A percentile compares a stretch with the other conserved stretches of the same genome.
These are phyloP conservation scores for Keiferia lycopersicella DNA, from an alignment of 2,888 invertebrate genomes.

Conservation along the genomic window DNA sequence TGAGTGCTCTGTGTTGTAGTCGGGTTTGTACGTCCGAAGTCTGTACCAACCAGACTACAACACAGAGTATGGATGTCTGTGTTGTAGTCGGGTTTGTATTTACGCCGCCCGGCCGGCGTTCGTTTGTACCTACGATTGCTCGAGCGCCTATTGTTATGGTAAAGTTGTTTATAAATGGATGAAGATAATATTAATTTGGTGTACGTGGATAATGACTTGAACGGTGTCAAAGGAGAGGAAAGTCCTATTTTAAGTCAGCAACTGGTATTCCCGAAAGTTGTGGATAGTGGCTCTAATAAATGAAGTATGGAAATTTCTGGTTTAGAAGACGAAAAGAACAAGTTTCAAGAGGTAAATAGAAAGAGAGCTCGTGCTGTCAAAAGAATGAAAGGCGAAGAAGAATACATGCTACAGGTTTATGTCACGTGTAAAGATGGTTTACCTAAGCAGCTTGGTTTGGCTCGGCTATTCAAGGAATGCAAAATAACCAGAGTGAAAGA, in stretches of 20 bases:
- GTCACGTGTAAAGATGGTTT: background rate
- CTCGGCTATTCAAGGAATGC: background rate
- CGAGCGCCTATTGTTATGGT: background rate
- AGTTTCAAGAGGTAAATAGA: background rate
- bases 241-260: background rate
- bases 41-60: too few species aligned
- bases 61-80: too few species aligned
- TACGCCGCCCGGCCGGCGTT: background rate
- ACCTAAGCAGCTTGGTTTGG: constrained; percentile 1
- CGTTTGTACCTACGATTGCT: background rate
- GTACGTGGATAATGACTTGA: too few species aligned
- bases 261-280: background rate
- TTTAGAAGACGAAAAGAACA: background rate
- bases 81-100: too few species aligned
- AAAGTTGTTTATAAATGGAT: background rate
- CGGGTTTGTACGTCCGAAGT: too few species aligned
- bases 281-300: background rate
- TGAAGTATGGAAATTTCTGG: background rate
- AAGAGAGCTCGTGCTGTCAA: background rate
- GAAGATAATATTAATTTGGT: background rate
- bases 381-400: background rate
- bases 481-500: background rate
- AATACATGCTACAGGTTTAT: background rate
- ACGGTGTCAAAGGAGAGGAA: background rate
- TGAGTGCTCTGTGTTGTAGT: too few species aligned